These are phyloP conservation scores for Dufourea novaeangliae DNA, from an alignment of 1,140 invertebrate species.

Conservation along the genomic window DNA sequence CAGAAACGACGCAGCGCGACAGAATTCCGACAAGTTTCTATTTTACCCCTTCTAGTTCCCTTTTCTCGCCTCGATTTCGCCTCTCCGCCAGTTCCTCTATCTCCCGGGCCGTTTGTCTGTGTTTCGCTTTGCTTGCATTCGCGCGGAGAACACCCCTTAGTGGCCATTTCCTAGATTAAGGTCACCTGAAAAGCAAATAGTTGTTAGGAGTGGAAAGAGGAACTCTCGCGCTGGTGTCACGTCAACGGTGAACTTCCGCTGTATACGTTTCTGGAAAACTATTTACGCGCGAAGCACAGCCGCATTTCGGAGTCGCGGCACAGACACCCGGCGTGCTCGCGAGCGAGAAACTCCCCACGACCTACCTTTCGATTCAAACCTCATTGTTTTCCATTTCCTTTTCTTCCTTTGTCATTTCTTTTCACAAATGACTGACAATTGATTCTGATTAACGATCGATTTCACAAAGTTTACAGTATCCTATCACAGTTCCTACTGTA, in stretches of 20 bases:
- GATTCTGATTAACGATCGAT: no score
- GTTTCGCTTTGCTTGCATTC: conserved; percentile 36
- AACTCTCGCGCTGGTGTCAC: conserved; percentile 6
- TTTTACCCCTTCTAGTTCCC: background rate
- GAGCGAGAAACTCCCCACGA: conserved; percentile 11
- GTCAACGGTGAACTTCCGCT: conserved; percentile 48
- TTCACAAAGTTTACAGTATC: no score
- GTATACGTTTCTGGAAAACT: conserved; percentile 55
- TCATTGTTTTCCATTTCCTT: background rate
- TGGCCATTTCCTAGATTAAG: conserved; percentile 70
- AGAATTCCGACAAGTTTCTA: background rate
- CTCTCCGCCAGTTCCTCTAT: background rate
- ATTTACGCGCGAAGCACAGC: conserved; percentile 55
- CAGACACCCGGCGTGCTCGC: background rate
- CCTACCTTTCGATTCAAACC: background rate
- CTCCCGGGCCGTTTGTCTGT: conserved; percentile 15
- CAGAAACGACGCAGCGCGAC: background rate
- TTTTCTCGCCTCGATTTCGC: background rate
- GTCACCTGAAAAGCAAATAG: conserved; percentile 68
- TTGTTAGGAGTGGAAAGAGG: conserved; percentile 51
- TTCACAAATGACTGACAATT: no score
- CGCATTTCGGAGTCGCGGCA: conserved; percentile 34
- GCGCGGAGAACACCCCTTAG: conserved; percentile 55
- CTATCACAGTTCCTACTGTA: no score
- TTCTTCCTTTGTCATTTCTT: no score